A percentile compares a stretch with the other conserved stretches of the same genome.
phyloP scores from a whole-genome alignment of 2,888 invertebrate species.

The Drosophila rellima region DNA sequence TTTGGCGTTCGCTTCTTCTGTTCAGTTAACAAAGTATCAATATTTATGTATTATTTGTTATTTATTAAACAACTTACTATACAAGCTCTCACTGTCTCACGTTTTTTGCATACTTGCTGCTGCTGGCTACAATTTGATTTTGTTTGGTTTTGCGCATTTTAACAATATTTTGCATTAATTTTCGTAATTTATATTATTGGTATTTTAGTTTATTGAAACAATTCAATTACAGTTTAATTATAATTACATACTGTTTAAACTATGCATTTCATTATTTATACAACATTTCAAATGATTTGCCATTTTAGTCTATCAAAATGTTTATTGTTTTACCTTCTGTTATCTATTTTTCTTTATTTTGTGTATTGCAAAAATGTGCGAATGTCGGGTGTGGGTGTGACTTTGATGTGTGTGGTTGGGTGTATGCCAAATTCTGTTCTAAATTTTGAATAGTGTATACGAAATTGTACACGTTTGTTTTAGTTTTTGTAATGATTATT shows the following conservation, averaged over 20 bases:
- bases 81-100: conserved; percentile 80
- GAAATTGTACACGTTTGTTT: conserved; percentile 67
- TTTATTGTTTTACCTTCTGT: conserved; percentile 5
- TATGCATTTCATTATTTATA: conserved; percentile 49
- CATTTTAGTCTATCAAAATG: conserved; percentile 56
- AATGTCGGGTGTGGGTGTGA: conserved; percentile 37
- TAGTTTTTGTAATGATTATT: conserved; percentile 33
- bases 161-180: conserved; percentile 51
- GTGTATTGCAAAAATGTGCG: conserved; percentile 75
- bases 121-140: conserved; percentile 48
- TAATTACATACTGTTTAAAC: conserved; percentile 46
- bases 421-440: conserved; percentile 17
- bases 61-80: conserved; percentile 77
- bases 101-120: conserved; percentile 17
- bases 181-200: conserved; percentile 31
- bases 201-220: conserved; percentile 56
- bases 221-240: conserved; percentile 55
- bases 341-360: conserved; percentile 2
- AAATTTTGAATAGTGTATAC: conserved; percentile 48
- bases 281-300: conserved; percentile 60
- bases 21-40: conserved; percentile 30
- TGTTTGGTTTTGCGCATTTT: conserved; percentile 46
- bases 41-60: conserved; percentile 30
- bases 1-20: conserved; percentile 30
- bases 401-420: conserved; percentile 30